These are phyloP conservation scores for Perithous albicinctus DNA, from an alignment of 2,888 invertebrate genomes.

Conservation along the genomic window DNA sequence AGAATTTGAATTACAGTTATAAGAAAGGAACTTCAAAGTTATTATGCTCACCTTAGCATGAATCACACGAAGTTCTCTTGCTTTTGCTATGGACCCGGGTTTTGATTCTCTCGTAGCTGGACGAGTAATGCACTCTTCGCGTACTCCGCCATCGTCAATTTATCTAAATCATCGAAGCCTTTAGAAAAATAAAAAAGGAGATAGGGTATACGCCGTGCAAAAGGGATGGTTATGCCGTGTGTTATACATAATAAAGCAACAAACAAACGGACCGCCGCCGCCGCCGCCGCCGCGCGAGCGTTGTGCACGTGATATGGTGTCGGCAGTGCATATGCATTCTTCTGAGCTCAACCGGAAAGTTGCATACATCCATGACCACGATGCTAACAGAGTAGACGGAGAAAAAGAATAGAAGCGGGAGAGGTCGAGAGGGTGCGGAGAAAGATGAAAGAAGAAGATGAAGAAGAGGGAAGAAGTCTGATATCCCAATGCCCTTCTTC, in stretches of 20 bases:
- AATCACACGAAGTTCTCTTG: not conserved
- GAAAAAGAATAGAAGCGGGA: slow-evolving; percentile 45
- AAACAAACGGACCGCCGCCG: slow-evolving; percentile 69
- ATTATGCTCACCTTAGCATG: slow-evolving; percentile 27
- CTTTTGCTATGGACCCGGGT: not conserved
- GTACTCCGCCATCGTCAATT: slow-evolving; percentile 72
- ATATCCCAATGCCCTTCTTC: slow-evolving; percentile 35
- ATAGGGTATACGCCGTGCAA: slow-evolving; percentile 42
- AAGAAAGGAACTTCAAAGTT: slow-evolving; percentile 24
- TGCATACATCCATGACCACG: slow-evolving; percentile 10
- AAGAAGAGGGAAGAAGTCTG: slow-evolving; percentile 24
- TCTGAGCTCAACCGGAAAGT: slow-evolving; percentile 47
- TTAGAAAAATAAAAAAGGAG: slow-evolving; percentile 2
- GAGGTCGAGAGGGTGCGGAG: slow-evolving; percentile 67
- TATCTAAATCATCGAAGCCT: slow-evolving; percentile 77
- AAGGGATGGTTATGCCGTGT: slow-evolving; percentile 71
- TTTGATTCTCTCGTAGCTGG: slow-evolving; percentile 7
- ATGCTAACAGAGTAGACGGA: slow-evolving; percentile 13
- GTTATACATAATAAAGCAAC: slow-evolving; percentile 76
- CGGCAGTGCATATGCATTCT: slow-evolving; percentile 56
- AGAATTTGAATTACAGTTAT: slow-evolving; percentile 7
- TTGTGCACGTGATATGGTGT: slow-evolving; percentile 50
- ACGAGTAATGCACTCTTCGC: slow-evolving; percentile 46
- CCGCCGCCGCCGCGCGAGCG: slow-evolving; percentile 63
- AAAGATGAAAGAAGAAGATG: slow-evolving; percentile 23